Conservation (phyloP, 2,888 invertebrate genomes). For the Oeneis ivallda region DNA sequence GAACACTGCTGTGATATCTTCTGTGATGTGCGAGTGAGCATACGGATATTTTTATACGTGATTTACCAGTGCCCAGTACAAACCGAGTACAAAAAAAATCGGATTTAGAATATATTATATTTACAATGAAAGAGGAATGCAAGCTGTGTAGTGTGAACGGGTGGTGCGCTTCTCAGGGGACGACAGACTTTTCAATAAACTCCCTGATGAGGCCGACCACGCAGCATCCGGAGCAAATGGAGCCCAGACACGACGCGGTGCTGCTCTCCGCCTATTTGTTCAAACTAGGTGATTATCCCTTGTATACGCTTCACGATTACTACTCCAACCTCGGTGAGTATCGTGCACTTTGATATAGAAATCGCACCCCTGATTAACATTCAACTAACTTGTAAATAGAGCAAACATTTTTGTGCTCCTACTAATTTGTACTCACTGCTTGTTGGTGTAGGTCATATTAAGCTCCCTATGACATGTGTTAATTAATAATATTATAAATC, state of each 20-base stretch:
- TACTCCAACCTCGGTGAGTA: constrained; percentile 73
- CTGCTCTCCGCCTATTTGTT: constrained; percentile 78
- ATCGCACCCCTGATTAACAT: constrained; percentile 48
- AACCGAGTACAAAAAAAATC: constrained; percentile 81
- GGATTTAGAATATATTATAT: constrained; percentile 62
- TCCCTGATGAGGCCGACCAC: constrained; percentile 74
- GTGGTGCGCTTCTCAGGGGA: constrained; percentile 64
- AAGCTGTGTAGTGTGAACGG: constrained; percentile 76
- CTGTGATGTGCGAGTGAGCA: constrained; percentile 77
- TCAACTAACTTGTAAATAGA: constrained; percentile 44
- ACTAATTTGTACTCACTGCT: constrained; percentile 31
- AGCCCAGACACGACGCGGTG: constrained; percentile 71
- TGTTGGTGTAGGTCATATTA: constrained; percentile 21
- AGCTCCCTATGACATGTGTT: not conserved
- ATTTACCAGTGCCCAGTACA: constrained; percentile 81
- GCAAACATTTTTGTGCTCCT: constrained; percentile 13
- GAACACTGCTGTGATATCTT: constrained; percentile 77
- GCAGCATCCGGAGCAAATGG: constrained; percentile 63
- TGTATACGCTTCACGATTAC: constrained; percentile 76
- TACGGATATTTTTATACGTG: constrained; percentile 80
- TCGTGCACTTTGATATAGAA: constrained; percentile 58
- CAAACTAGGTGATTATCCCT: constrained; percentile 80
- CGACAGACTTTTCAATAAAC: constrained; percentile 77
- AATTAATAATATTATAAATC: too few species aligned
- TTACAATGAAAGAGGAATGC: constrained; percentile 79